Percentiles rank a stretch among this genome's conserved stretches.
phyloP scores from a whole-genome alignment of 2,888 invertebrate species.

The Pseudoips prasinana region DNA sequence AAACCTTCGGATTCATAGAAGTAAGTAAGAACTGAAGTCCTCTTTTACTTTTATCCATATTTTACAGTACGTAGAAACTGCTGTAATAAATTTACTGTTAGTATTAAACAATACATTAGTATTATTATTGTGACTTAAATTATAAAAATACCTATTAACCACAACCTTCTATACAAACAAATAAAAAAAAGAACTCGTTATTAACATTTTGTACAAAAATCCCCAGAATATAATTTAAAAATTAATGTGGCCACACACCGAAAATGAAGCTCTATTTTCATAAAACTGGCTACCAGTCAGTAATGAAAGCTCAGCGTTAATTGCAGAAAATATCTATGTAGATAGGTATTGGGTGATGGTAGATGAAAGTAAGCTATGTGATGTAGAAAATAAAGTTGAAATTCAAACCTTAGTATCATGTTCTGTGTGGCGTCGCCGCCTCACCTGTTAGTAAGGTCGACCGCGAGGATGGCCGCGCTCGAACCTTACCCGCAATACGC shows the following conservation, averaged over 20 bases:
- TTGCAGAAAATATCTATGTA: constrained; percentile 24
- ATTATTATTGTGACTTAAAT: too few relatives aligned
- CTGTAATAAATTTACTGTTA: too few relatives aligned
- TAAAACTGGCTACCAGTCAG: constrained; percentile 36
- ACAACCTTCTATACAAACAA: too few relatives aligned
- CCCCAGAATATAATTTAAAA: constrained; percentile 35
- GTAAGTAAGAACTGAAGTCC: too few relatives aligned
- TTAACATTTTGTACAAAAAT: constrained; percentile 21
- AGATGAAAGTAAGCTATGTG: constrained; percentile 26
- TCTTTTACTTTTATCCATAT: too few relatives aligned
- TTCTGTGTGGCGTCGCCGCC: constrained; percentile 77
- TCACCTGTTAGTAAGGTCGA: constrained; percentile 81
- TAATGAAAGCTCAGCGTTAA: constrained; percentile 45
- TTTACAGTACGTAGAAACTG: too few relatives aligned
- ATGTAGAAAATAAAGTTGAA: constrained; percentile 54
- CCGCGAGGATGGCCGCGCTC: constrained; percentile 71
- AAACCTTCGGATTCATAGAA: too few relatives aligned
- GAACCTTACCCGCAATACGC: constrained; percentile 68
- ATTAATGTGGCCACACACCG: constrained; percentile 34
- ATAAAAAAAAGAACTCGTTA: too few relatives aligned
- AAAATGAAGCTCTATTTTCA: constrained; percentile 41
- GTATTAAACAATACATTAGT: too few relatives aligned
- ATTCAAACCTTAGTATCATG: constrained; percentile 81
- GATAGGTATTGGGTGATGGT: constrained; percentile 14
- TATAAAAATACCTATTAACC: too few relatives aligned